A percentile compares a stretch with the other conserved stretches of the same genome.
phyloP scores from a whole-genome alignment of 2,888 invertebrate genomes.

The Papilio gigon region DNA sequence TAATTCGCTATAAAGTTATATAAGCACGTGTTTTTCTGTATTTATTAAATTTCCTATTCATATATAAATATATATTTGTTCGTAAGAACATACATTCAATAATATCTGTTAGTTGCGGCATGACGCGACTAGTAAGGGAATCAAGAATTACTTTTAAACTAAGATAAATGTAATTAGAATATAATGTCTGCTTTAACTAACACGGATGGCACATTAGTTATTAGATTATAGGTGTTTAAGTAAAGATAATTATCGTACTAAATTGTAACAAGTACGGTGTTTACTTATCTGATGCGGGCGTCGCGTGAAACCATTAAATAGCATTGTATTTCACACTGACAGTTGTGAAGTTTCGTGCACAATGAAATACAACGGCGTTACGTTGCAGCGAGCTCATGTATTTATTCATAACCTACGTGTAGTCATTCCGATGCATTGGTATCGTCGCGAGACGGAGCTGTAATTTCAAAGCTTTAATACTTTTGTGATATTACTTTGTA shows the following conservation, averaged over 20 bases:
- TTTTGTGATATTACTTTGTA: neutral
- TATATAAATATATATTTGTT: too few relatives aligned
- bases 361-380: conserved; percentile 17
- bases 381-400: conserved; percentile 29
- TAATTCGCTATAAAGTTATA: too few relatives aligned
- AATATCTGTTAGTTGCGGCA: too few relatives aligned
- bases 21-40: too few relatives aligned
- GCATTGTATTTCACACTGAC: conserved; percentile 2
- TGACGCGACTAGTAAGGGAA: too few relatives aligned
- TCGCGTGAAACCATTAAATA: neutral
- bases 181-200: too few relatives aligned
- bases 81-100: too few relatives aligned
- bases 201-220: neutral
- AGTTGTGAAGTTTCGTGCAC: conserved; percentile 14
- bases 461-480: conserved; percentile 18
- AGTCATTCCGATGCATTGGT: conserved; percentile 20
- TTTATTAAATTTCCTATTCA: too few relatives aligned
- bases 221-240: neutral
- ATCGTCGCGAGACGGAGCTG: conserved; percentile 18
- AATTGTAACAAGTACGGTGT: neutral
- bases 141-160: too few relatives aligned
- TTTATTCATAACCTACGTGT: conserved; percentile 21
- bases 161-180: too few relatives aligned
- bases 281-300: neutral
- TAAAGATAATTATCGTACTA: neutral